Evolutionary conservation across 2,888 invertebrate genomes (phyloP), one percentile per base, ranked within the genome.

Genomic region (Conomelus anceps): DNA sequence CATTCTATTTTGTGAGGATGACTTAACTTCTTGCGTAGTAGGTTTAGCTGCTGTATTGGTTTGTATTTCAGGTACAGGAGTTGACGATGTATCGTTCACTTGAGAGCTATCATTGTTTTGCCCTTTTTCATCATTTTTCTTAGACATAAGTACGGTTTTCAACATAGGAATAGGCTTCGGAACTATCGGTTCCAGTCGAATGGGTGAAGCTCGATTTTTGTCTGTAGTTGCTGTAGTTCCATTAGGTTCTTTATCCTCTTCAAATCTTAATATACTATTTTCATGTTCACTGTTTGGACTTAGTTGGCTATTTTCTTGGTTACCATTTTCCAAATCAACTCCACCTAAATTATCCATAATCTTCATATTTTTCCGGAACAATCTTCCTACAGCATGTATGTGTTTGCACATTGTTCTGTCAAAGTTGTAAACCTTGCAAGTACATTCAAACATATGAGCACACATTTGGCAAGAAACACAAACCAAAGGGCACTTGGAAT

Each of bases 401-500:
- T 91, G 91, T 89, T 91, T 90, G 89, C 90, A 91, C 90, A 90
- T 91, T 22, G 90, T 89, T 84, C 88, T 85, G 86, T 90, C 90
- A 63, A 90, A 88, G 22, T 90, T 88, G 11, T 90, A 89, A 24
- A 29, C 88, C 11, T 63, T 90, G 22, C 91, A 91, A 20, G 91
- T 90, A 90, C 91, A 91, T 88, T 90, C 88, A 87, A 89, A 91
- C 22, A 90, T 86, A 89, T 91, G 91, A 23, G 91, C 89, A 89
- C 91, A 91, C 22, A 90, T 87, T 34, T 89, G 34, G 88, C 90
- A 90, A 11, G 87, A 84, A 22, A 22, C 22, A 84, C 89, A 90
- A 85, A 89, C 85, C 29, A 89, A 84, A 22, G 88, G n/a, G 29
- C 89, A 90, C 22, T 9, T 17, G n/a, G 26, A 6, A n/a, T 13